A percentile compares a stretch with the other conserved stretches of the same genome.
Evolutionary conservation across 2,888 invertebrate genomes (phyloP).

Genomic region (Aelia acuminata): DNA sequence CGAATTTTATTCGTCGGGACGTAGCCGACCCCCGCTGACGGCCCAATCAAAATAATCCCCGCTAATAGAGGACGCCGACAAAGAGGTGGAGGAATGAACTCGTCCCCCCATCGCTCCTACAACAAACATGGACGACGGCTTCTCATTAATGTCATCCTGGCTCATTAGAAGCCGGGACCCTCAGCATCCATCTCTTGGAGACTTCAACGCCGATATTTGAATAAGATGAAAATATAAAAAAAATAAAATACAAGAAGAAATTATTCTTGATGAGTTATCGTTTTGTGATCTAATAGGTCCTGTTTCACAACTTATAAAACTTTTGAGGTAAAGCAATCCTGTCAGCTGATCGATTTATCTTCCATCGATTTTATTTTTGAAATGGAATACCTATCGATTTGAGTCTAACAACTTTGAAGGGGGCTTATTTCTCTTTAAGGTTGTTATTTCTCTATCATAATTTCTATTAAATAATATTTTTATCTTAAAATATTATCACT

Average conservation of each 20-base stretch:
- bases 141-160: conserved; percentile 2
- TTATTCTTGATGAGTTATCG: conserved; percentile 6
- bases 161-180: not conserved
- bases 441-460: too few species aligned
- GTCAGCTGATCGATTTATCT: not conserved
- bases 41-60: conserved; percentile 56
- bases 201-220: conserved; percentile 10
- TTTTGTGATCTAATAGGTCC: conserved; percentile 3
- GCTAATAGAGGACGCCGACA: conserved; percentile 51
- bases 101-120: not conserved
- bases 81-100: conserved; percentile 1
- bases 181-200: not conserved
- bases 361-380: not conserved
- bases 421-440: too few species aligned
- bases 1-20: conserved; percentile 29
- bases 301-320: not conserved
- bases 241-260: too few species aligned
- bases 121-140: conserved; percentile 29
- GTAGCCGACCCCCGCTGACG: not conserved
- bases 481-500: too few species aligned
- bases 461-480: too few species aligned
- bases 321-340: not conserved
- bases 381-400: too few species aligned
- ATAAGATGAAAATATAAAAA: not conserved
- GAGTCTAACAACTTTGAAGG: too few species aligned